phyloP scores from a whole-genome alignment of 2,113 vertebrate genomes.

The Motacilla tschutschensis region DNA sequence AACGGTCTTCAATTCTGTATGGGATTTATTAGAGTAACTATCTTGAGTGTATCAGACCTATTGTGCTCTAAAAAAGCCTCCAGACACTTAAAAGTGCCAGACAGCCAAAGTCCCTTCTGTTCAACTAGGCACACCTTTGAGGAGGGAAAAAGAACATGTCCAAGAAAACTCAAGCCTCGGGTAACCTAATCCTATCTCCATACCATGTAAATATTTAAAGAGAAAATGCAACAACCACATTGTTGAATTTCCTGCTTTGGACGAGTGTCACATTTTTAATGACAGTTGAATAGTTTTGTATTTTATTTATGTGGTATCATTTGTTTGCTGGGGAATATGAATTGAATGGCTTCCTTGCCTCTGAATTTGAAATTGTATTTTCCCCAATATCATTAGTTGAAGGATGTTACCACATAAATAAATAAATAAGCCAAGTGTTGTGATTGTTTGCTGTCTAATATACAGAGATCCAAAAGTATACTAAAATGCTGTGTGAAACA shows the following conservation, averaged over 20 bases:
- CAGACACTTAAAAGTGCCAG: neutral
- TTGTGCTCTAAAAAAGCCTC: neutral
- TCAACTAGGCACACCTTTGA: neutral
- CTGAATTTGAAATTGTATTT: slow-evolving; percentile 36
- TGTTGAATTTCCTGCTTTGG: slow-evolving; percentile 27
- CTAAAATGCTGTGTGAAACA: slow-evolving; percentile 65
- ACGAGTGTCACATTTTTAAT: slow-evolving; percentile 60
- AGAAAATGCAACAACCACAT: slow-evolving; percentile 5
- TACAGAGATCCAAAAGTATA: slow-evolving; percentile 11
- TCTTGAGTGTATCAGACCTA: neutral
- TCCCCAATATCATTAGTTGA: slow-evolving; percentile 37
- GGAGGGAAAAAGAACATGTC: neutral
- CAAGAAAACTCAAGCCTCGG: neutral
- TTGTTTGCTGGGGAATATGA: slow-evolving; percentile 45
- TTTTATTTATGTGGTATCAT: slow-evolving; percentile 66
- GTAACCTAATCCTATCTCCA: neutral
- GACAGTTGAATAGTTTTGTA: slow-evolving; percentile 57
- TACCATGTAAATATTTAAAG: slow-evolving; percentile 50
- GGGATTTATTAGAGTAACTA: neutral
- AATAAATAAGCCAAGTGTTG: slow-evolving; percentile 39
- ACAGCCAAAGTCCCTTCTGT: neutral
- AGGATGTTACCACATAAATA: slow-evolving; percentile 27
- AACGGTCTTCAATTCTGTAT: neutral
- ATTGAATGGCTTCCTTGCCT: slow-evolving; percentile 4
- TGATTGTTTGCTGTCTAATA: slow-evolving; percentile 29